Evolutionary conservation across 2,797 vertebrate species (phyloP).

Genomic region (Graptemys geographica): DNA sequence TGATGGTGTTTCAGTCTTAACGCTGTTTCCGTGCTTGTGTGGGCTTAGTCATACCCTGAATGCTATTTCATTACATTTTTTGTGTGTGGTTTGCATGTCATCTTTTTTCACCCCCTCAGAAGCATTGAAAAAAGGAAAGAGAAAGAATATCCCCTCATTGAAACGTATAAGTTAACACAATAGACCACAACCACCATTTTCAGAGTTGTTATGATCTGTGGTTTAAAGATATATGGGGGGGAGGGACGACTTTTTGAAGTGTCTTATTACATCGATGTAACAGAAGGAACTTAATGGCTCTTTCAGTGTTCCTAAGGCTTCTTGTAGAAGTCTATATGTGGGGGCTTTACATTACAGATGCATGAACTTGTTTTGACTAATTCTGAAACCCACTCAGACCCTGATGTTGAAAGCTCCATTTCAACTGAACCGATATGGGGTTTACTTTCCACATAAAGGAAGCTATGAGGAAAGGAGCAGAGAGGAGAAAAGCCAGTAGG

Average conservation of each 20-base stretch:
- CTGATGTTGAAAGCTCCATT: background rate
- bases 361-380: background rate
- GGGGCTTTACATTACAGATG: background rate
- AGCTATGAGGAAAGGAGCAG: background rate
- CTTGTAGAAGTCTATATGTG: background rate
- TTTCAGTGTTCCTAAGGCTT: background rate
- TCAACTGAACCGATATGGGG: background rate
- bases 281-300: background rate
- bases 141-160: background rate
- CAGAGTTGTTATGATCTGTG: background rate
- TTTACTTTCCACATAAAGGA: background rate
- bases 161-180: background rate
- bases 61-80: conserved; percentile 4
- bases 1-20: conserved; percentile 43
- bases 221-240: background rate
- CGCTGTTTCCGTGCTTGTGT: conserved; percentile 5
- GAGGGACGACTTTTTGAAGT: background rate
- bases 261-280: background rate
- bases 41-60: conserved; percentile 47
- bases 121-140: background rate
- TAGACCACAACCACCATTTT: background rate
- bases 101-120: background rate
- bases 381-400: background rate
- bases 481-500: background rate
- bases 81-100: background rate